Base-by-base conservation (phyloP, 2,888 invertebrate genomes). In the Timema podura region DNA sequence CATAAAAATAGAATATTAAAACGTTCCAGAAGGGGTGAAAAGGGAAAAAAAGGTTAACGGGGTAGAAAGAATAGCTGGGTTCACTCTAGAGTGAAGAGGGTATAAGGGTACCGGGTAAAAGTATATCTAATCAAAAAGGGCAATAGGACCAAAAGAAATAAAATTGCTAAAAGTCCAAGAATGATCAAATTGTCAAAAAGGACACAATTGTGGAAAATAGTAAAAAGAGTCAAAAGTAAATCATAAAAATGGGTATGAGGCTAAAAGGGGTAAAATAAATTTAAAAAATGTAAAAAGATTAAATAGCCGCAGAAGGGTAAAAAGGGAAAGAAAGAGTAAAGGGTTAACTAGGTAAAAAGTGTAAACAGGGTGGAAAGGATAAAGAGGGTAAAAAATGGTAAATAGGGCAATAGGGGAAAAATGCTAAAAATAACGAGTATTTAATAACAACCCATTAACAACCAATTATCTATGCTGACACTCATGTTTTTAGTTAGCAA, bases 371-470 rank as follows among this genome's bases (percentile, higher is more conserved):
- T 16, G 51, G 30, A n/a, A n/a, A n/a, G n/a, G n/a, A n/a, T n/a
- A n/a, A n/a, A n/a, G n/a, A n/a, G n/a, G n/a, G n/a, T n/a, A 16
- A 30, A 67, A 5, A n/a, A 13, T 64, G 16, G 64, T 7, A 11
- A 13, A 64, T 6, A n/a, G 57, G 57, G 16, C n/a, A 16, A 54
- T 54, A 8, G n/a, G 57, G 16, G 59, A 59, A 13, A 59, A 59
- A 44, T 5, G 10, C 15, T 8, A 6, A n/a, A 16, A 15, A 54
- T 15, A 16, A 16, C n/a, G n/a, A 54, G n/a, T 54, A 54, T 54
- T 30, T 59, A 30, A 30, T 59, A 9, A 16, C 16, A 30, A 59
- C 16, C 16, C 59, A 59, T 76, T 76, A 75, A n/a, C n/a, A n/a
- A n/a, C n/a, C n/a, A n/a, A n/a, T n/a, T n/a, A n/a, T n/a, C n/a